A percentile compares a stretch with the other conserved stretches of the same genome.
Evolutionary conservation across 1,140 invertebrate species (phyloP).

Genomic region (Belonocnema kinseyi): DNA sequence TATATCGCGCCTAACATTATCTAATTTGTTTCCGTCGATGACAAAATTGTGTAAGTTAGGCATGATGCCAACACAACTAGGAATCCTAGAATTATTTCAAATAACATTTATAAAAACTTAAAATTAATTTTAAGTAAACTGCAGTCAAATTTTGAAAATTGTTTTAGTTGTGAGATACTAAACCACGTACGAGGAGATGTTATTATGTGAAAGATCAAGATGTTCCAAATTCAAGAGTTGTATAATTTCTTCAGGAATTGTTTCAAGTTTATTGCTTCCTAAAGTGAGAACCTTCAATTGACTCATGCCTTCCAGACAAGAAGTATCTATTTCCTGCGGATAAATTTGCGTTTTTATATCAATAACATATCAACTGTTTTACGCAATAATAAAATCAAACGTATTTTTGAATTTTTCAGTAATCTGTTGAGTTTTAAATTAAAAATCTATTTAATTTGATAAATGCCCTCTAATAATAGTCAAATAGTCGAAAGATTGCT

Average conservation of each 20-base stretch:
- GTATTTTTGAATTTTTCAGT: neutral
- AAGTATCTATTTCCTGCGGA: slow-evolving; percentile 79
- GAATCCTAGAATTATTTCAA: slow-evolving; percentile 78
- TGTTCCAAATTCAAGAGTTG: slow-evolving; percentile 84
- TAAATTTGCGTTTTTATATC: slow-evolving; percentile 45
- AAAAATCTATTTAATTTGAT: too few relatives aligned
- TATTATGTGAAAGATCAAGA: slow-evolving; percentile 90
- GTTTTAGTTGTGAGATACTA: slow-evolving; percentile 36
- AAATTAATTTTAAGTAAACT: slow-evolving; percentile 9
- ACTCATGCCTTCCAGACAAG: slow-evolving; percentile 81
- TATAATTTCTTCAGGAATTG: slow-evolving; percentile 87
- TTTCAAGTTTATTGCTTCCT: slow-evolving; percentile 83
- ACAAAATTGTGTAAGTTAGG: slow-evolving; percentile 88
- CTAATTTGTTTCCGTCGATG: slow-evolving; percentile 90
- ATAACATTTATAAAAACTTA: slow-evolving; percentile 38
- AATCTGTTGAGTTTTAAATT: too few relatives aligned
- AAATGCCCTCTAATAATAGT: too few relatives aligned
- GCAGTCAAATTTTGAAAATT: neutral
- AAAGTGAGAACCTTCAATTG: slow-evolving; percentile 86
- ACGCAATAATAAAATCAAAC: neutral
- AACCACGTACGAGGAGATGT: slow-evolving; percentile 80
- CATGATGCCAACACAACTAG: slow-evolving; percentile 84
- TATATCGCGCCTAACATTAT: slow-evolving; percentile 85
- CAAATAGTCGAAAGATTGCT: too few relatives aligned
- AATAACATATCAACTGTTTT: neutral